phyloP scores from a whole-genome alignment of 2,113 vertebrate genomes.

The Bombycilla garrulus region DNA sequence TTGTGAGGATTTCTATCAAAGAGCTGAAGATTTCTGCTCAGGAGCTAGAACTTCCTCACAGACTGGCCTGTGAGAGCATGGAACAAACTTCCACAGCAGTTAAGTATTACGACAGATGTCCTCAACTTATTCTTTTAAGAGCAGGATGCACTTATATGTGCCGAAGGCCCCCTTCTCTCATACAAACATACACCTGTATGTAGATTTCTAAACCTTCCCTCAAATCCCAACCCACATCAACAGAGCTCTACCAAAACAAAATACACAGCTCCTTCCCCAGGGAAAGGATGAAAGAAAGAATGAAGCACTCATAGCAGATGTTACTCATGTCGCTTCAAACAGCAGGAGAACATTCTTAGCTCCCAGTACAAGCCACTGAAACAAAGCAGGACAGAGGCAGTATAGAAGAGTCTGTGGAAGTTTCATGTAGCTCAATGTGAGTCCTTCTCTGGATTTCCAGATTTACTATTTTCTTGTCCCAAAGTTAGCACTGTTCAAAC shows the following conservation, averaged over 20 bases:
- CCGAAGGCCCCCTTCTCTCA: neutral
- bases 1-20: neutral
- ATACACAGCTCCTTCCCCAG: constrained; percentile 19
- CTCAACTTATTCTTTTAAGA: neutral
- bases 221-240: constrained; percentile 14
- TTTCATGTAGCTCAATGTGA: neutral
- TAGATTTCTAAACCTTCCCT: neutral
- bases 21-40: neutral
- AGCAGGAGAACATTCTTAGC: constrained; percentile 21
- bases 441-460: neutral
- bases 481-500: neutral
- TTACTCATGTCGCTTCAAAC: constrained; percentile 31
- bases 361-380: neutral
- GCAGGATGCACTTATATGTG: neutral
- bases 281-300: constrained; percentile 58
- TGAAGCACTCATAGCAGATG: constrained; percentile 54
- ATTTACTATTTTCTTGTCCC: neutral
- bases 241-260: constrained; percentile 30
- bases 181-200: neutral
- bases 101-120: neutral
- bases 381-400: neutral
- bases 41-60: neutral
- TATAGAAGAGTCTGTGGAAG: neutral
- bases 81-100: neutral
- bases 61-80: neutral